A percentile compares a stretch with the other conserved stretches of the same genome.
Evolutionary conservation across 2,888 invertebrate species (phyloP).

Genomic region (Microchrysa polita): DNA sequence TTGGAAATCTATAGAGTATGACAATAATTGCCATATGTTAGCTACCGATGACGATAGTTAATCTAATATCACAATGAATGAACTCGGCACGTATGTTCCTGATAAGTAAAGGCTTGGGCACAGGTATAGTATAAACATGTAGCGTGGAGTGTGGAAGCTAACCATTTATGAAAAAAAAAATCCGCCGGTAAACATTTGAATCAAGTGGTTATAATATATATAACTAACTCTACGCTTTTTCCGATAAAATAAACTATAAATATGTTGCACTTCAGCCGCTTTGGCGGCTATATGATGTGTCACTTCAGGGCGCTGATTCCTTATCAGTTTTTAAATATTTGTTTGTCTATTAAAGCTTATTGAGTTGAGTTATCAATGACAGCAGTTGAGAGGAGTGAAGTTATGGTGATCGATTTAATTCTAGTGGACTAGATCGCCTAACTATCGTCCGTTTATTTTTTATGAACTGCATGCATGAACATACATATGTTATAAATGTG

Average conservation of each 20-base stretch:
- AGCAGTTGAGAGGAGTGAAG: background rate
- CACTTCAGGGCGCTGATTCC: slow-evolving; percentile 21
- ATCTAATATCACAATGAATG: slow-evolving; percentile 36
- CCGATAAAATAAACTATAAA: background rate
- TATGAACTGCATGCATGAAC: too few species aligned
- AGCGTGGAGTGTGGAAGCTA: background rate
- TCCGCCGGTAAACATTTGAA: slow-evolving; percentile 20
- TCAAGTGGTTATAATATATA: slow-evolving; percentile 24
- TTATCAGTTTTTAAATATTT: slow-evolving; percentile 34
- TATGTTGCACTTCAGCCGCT: slow-evolving; percentile 42
- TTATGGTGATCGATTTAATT: background rate
- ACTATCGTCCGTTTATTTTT: too few species aligned
- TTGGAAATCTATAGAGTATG: slow-evolving; percentile 25
- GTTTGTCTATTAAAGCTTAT: slow-evolving; percentile 30
- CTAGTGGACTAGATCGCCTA: too few species aligned
- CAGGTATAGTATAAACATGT: background rate
- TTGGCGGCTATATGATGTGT: slow-evolving; percentile 14
- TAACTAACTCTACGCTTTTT: slow-evolving; percentile 28
- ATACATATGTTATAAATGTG: too few species aligned
- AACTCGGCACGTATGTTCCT: background rate
- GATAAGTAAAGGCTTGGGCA: slow-evolving; percentile 26
- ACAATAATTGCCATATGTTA: slow-evolving; percentile 44
- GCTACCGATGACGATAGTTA: slow-evolving; percentile 41
- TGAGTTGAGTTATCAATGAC: slow-evolving; percentile 24
- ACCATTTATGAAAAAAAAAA: background rate